Evolutionary conservation across 2,888 invertebrate species (phyloP).

Genomic region (Aelia acuminata): DNA sequence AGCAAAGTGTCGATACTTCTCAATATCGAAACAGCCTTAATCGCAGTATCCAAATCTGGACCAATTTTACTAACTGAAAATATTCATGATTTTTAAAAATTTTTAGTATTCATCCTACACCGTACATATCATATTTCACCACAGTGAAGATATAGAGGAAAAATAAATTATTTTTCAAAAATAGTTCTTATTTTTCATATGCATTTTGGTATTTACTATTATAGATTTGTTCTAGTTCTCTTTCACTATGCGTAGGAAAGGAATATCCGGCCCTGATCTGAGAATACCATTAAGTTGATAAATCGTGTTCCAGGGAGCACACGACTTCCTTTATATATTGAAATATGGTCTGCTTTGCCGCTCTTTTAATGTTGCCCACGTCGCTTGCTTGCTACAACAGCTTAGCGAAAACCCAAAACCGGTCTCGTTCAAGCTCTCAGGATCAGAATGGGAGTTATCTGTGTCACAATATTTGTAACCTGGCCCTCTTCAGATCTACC

Average conservation of each 20-base stretch:
- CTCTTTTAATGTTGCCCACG: constrained; percentile 2
- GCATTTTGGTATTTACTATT: too few species aligned
- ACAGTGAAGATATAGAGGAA: too few species aligned
- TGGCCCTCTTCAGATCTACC: background rate
- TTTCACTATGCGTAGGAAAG: background rate
- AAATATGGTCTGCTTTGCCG: background rate
- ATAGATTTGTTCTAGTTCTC: background rate
- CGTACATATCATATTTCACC: too few species aligned
- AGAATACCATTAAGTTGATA: constrained; percentile 9
- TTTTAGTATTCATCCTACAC: too few species aligned
- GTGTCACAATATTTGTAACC: background rate
- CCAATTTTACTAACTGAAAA: too few species aligned
- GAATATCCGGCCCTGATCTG: background rate
- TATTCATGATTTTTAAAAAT: too few species aligned
- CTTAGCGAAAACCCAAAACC: constrained; percentile 10
- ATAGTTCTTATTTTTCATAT: too few species aligned
- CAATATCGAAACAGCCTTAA: too few species aligned
- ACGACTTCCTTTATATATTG: background rate
- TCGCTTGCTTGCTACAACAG: constrained; percentile 10
- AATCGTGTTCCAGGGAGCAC: background rate
- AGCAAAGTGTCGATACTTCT: too few species aligned
- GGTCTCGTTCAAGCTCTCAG: background rate
- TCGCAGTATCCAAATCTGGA: too few species aligned
- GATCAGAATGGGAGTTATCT: background rate
- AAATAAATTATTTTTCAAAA: too few species aligned